Conservation (phyloP, 2,113 vertebrate species). For the Rhagologus leucostigma region DNA sequence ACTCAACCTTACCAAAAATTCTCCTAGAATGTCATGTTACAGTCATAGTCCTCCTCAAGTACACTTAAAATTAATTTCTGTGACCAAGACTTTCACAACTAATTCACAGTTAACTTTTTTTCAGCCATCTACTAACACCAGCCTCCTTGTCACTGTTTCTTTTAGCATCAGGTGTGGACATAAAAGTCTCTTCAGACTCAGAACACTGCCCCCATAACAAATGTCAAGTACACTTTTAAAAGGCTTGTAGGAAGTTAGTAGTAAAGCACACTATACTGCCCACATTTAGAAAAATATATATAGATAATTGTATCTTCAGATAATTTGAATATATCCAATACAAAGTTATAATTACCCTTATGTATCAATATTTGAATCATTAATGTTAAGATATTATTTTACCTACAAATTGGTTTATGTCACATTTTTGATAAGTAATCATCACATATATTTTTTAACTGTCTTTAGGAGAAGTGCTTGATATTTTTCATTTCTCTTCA, state of each 20-base stretch:
- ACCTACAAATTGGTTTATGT: neutral
- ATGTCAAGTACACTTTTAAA: neutral
- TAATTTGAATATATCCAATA: neutral
- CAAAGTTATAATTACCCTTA: neutral
- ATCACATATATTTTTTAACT: neutral
- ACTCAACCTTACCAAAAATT: neutral
- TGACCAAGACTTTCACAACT: neutral
- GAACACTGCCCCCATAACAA: neutral
- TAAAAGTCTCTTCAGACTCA: neutral
- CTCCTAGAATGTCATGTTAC: neutral
- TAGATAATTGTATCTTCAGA: neutral
- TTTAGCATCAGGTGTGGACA: neutral
- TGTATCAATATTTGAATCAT: neutral
- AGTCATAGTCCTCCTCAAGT: neutral
- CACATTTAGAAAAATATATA: neutral
- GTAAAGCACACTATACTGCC: neutral
- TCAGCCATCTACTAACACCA: neutral
- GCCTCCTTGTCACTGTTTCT: neutral
- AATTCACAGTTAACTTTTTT: neutral
- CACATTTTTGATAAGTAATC: neutral
- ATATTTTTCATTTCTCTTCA: neutral
- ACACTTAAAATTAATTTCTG: neutral
- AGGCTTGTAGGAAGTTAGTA: neutral
- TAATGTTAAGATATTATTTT: neutral
- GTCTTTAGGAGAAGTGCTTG: neutral